These are phyloP conservation scores for Melanerpes aurifrons DNA, from an alignment of 2,113 vertebrate genomes.

Conservation along the genomic window DNA sequence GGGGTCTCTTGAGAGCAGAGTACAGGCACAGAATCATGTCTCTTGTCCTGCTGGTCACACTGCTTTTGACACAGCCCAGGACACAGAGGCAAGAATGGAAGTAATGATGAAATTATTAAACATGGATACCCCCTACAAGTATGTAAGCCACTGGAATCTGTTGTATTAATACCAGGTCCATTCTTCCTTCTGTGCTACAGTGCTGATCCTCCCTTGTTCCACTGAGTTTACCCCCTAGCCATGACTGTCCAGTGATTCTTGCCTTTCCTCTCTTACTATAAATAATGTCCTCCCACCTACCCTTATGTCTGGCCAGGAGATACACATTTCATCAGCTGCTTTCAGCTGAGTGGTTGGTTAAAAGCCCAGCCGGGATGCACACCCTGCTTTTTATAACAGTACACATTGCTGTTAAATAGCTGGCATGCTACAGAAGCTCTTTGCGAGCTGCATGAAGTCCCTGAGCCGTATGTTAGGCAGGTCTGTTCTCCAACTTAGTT, in stretches of 20 bases:
- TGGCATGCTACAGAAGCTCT: slow-evolving; percentile 10
- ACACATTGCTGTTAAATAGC: slow-evolving; percentile 23
- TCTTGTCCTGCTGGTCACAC: no score
- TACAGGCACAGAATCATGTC: no score
- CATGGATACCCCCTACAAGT: not conserved
- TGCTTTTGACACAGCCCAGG: no score
- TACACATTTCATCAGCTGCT: not conserved
- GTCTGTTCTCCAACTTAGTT: slow-evolving; percentile 27
- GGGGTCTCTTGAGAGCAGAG: no score
- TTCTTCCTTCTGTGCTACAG: not conserved
- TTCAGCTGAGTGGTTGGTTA: not conserved
- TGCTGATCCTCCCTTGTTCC: not conserved
- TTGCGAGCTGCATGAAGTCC: not conserved
- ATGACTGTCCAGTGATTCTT: not conserved
- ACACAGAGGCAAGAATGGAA: not conserved
- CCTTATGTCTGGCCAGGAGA: not conserved
- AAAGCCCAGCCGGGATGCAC: slow-evolving; percentile 12
- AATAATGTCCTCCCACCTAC: not conserved
- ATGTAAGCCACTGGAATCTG: not conserved
- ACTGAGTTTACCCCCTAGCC: not conserved
- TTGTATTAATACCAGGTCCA: not conserved
- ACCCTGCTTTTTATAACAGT: not conserved
- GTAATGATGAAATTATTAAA: not conserved
- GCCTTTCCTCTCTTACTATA: not conserved
- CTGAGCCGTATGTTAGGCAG: slow-evolving; percentile 12